Percentiles rank a stretch among this genome's conserved stretches.
Conservation (phyloP, 2,113 vertebrate genomes). For the Ictidomys tridecemlineatus region DNA sequence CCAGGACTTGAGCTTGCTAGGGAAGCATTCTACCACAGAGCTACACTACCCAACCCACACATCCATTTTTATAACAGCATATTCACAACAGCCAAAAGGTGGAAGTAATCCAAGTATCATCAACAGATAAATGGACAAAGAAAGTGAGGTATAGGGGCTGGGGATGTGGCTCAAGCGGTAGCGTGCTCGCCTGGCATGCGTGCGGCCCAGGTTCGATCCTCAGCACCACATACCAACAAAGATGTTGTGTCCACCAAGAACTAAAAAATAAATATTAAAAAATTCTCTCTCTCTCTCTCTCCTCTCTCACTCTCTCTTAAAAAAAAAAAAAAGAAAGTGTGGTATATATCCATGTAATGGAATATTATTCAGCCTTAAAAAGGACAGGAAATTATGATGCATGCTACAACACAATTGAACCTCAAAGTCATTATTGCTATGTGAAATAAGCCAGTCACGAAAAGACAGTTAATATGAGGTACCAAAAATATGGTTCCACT, state of each 20-base stretch:
- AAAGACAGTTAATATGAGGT: background rate
- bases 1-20: no score
- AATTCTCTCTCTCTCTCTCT: no score
- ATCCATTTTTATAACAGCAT: background rate
- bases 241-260: no score
- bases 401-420: background rate
- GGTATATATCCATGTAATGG: background rate
- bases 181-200: no score
- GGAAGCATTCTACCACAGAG: no score
- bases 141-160: background rate
- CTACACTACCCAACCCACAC: background rate
- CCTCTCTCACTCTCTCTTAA: no score
- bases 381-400: background rate
- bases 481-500: background rate
- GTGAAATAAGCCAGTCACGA: background rate
- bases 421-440: background rate
- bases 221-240: no score
- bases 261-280: no score
- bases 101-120: background rate
- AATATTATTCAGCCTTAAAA: conserved; percentile 2
- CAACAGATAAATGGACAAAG: background rate
- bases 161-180: no score
- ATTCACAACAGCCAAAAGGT: background rate
- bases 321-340: background rate
- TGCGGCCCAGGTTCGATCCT: no score